Evolutionary conservation across 2,888 invertebrate genomes (phyloP).

Genomic region (Pammene fasciana): DNA sequence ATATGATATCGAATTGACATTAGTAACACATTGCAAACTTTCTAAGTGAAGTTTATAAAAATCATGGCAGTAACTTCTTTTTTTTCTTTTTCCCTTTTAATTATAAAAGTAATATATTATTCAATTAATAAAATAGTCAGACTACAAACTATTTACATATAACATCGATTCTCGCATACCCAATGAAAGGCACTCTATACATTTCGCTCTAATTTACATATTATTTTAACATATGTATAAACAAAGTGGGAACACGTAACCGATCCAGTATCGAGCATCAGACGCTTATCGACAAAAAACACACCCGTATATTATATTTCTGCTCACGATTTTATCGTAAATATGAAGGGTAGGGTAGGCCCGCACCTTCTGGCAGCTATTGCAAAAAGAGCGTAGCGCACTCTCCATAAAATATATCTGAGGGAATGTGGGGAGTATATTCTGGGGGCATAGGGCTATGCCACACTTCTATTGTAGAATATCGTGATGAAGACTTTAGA

Average conservation of each 20-base stretch:
- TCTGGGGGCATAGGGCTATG: slow-evolving; percentile 41
- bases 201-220: slow-evolving; percentile 16
- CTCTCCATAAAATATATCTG: slow-evolving; percentile 82
- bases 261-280: slow-evolving; percentile 60
- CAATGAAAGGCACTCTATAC: neutral
- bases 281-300: slow-evolving; percentile 75
- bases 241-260: slow-evolving; percentile 41
- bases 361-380: slow-evolving; percentile 81
- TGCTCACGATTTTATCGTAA: slow-evolving; percentile 83
- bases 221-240: slow-evolving; percentile 26
- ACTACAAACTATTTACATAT: too few relatives aligned
- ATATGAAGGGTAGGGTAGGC: slow-evolving; percentile 80
- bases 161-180: neutral
- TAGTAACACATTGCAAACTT: too few relatives aligned
- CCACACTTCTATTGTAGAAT: neutral
- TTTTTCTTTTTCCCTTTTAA: too few relatives aligned
- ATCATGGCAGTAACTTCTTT: too few relatives aligned
- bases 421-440: slow-evolving; percentile 54
- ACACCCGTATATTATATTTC: slow-evolving; percentile 76
- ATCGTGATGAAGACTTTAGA: neutral
- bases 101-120: too few relatives aligned
- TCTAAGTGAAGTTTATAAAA: too few relatives aligned
- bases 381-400: slow-evolving; percentile 79
- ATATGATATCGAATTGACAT: too few relatives aligned
- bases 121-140: too few relatives aligned